A percentile compares a stretch with the other conserved stretches of the same genome.
phyloP scores from a whole-genome alignment of 1,140 invertebrate genomes.

The Diabrotica undecimpunctata region DNA sequence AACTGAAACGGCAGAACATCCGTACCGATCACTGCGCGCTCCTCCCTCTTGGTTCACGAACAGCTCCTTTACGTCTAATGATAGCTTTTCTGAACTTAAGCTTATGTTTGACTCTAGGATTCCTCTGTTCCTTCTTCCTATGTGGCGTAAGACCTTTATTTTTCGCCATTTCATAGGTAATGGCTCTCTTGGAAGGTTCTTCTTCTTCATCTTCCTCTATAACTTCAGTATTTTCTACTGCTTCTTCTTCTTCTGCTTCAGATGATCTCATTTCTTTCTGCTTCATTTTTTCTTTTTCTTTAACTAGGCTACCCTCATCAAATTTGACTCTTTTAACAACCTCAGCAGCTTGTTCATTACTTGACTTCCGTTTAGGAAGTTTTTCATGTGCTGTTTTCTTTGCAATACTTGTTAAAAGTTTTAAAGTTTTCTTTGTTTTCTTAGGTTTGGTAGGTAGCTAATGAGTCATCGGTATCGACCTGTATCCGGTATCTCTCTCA shows the following conservation, averaged over 20 bases:
- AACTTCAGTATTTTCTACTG: constrained; percentile 39
- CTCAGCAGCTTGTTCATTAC: constrained; percentile 9
- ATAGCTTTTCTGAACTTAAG: constrained; percentile 87
- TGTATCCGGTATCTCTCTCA: too few relatives aligned
- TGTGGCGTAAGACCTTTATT: constrained; percentile 90
- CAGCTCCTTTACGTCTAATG: constrained; percentile 84
- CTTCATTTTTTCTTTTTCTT: constrained; percentile 15
- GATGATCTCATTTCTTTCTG: constrained; percentile 4
- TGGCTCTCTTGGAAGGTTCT: constrained; percentile 65
- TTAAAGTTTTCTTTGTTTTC: constrained; percentile 47
- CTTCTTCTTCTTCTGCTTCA: constrained; percentile 37
- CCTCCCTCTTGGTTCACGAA: too few relatives aligned
- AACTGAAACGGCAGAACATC: too few relatives aligned
- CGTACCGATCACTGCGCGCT: too few relatives aligned
- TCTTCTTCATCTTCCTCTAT: constrained; percentile 41
- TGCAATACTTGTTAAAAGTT: constrained; percentile 27
- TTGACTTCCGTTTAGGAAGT: constrained; percentile 18
- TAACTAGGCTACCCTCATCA: constrained; percentile 5
- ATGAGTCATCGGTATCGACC: too few relatives aligned
- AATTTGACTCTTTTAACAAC: constrained; percentile 7
- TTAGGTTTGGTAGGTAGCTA: too few relatives aligned
- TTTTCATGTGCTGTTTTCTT: constrained; percentile 10
- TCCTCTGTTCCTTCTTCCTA: constrained; percentile 85
- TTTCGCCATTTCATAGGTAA: constrained; percentile 91
- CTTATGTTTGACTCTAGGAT: constrained; percentile 90